phyloP scores from a whole-genome alignment of 2,888 invertebrate genomes.

The Drosophila formosana region DNA sequence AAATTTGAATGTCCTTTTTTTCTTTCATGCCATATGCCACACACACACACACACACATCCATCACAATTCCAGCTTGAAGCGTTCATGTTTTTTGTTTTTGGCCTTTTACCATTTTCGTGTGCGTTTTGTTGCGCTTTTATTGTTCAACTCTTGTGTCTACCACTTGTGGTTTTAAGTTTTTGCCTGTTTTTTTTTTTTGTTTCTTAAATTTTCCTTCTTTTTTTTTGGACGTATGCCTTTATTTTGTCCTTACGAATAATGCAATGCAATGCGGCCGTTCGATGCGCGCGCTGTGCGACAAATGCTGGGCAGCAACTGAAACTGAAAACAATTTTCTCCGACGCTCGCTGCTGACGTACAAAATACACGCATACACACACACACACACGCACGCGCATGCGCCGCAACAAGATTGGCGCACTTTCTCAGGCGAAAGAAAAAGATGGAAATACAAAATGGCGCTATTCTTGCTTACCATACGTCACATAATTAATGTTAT shows the following conservation, averaged over 20 bases:
- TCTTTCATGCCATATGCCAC: constrained; percentile 49
- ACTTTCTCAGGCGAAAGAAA: constrained; percentile 2
- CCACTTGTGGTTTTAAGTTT: constrained; percentile 71
- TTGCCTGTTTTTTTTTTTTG: constrained; percentile 20
- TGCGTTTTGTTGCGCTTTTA: constrained; percentile 30
- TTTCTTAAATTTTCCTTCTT: constrained; percentile 18
- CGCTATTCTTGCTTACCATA: neutral
- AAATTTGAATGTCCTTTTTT: constrained; percentile 44
- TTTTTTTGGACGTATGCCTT: constrained; percentile 15
- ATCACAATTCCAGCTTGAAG: constrained; percentile 20
- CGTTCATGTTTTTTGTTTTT: neutral
- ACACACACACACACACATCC: neutral
- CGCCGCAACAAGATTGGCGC: neutral
- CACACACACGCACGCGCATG: constrained; percentile 45
- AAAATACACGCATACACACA: constrained; percentile 20
- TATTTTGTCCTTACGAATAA: constrained; percentile 19
- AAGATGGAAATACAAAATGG: constrained; percentile 15
- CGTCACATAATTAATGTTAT: constrained; percentile 10
- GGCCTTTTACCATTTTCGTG: constrained; percentile 23
- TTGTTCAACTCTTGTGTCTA: constrained; percentile 42
- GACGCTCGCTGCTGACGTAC: constrained; percentile 48
- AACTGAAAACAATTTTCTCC: constrained; percentile 69
- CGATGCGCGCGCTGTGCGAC: constrained; percentile 56
- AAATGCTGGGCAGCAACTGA: constrained; percentile 74
- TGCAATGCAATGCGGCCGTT: constrained; percentile 50